These are phyloP conservation scores for Linyphia triangularis DNA, from an alignment of 2,888 invertebrate genomes.

Conservation along the genomic window DNA sequence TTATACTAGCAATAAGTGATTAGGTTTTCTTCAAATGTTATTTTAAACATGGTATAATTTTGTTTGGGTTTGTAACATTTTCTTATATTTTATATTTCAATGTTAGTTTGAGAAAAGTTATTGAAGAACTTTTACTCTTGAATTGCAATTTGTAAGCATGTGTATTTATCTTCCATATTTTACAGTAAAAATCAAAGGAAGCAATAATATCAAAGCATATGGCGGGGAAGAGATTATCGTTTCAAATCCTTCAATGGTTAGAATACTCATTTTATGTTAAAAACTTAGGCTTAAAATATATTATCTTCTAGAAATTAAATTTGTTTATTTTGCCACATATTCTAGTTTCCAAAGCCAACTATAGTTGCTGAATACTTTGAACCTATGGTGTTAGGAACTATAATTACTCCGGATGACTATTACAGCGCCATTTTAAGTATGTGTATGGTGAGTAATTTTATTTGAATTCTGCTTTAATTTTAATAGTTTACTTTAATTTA, in stretches of 20 bases:
- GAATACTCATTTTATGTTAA: not conserved
- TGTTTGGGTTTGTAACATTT: too few species aligned
- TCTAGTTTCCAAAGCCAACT: slow-evolving; percentile 80
- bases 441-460: slow-evolving; percentile 78
- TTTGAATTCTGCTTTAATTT: not conserved
- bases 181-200: slow-evolving; percentile 86
- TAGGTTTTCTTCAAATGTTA: too few species aligned
- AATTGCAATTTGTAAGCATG: too few species aligned
- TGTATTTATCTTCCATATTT: not conserved
- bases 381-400: slow-evolving; percentile 92
- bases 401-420: slow-evolving; percentile 88
- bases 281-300: not conserved
- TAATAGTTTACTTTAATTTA: not conserved
- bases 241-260: slow-evolving; percentile 79
- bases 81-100: too few species aligned
- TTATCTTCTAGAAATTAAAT: not conserved
- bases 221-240: slow-evolving; percentile 80
- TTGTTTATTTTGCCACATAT: not conserved
- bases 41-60: too few species aligned
- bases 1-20: too few species aligned
- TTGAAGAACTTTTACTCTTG: too few species aligned
- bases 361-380: slow-evolving; percentile 89
- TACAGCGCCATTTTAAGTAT: slow-evolving; percentile 78
- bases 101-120: too few species aligned
- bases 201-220: slow-evolving; percentile 82